Evolutionary conservation across 2,797 vertebrate species (phyloP).

Genomic region (Triplophysa yarkandensis): DNA sequence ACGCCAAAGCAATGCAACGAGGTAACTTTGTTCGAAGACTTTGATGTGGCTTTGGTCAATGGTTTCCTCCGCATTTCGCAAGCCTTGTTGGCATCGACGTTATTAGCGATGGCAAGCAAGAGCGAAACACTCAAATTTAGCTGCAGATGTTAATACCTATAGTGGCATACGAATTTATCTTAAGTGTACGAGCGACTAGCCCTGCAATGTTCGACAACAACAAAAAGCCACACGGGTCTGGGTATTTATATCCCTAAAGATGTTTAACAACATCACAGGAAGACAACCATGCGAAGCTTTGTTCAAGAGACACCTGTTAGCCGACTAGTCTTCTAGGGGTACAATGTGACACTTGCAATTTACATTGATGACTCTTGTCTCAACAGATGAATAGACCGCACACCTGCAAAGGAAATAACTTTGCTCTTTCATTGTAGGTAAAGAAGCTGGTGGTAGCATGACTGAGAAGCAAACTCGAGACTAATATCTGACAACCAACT

Average conservation of each 20-base stretch:
- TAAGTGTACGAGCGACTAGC: neutral
- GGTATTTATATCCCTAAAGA: slow-evolving; percentile 3
- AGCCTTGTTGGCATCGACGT: neutral
- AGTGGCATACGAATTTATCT: neutral
- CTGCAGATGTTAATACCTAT: neutral
- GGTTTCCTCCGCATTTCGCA: neutral
- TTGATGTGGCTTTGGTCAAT: slow-evolving; percentile 5
- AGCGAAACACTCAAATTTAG: neutral
- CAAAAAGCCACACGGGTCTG: slow-evolving; percentile 19
- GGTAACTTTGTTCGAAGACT: neutral
- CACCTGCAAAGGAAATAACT: slow-evolving; percentile 37
- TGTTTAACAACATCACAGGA: slow-evolving; percentile 43
- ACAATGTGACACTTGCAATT: neutral
- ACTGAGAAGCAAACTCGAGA: slow-evolving; percentile 8
- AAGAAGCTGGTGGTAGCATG: slow-evolving; percentile 3
- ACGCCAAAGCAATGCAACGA: neutral
- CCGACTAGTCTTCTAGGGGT: neutral
- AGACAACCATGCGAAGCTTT: neutral
- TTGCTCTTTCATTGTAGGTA: slow-evolving; percentile 36
- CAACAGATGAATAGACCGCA: neutral
- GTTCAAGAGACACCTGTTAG: neutral
- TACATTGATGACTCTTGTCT: neutral
- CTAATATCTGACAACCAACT: neutral
- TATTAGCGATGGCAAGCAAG: neutral
- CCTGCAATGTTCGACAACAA: neutral